Evolutionary conservation across 2,797 vertebrate species (phyloP).

Genomic region (Danio aesculapii): DNA sequence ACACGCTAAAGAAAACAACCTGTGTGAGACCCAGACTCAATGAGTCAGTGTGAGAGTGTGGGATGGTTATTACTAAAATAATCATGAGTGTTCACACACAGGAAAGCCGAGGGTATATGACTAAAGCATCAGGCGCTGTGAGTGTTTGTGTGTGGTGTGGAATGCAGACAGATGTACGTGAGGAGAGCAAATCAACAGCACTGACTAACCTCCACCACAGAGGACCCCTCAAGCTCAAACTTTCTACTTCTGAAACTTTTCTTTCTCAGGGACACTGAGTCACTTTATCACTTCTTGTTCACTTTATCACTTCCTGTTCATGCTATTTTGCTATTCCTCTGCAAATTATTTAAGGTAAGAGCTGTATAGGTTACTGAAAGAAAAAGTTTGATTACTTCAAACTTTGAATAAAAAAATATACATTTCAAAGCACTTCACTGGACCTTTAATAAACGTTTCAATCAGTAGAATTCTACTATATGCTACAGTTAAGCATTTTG

Average conservation of each 20-base stretch:
- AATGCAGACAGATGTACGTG: slow-evolving; percentile 10
- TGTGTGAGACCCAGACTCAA: not conserved
- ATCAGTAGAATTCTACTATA: not conserved
- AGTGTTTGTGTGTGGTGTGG: slow-evolving; percentile 8
- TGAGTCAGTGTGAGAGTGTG: slow-evolving; percentile 12
- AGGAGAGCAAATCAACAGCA: slow-evolving; percentile 1
- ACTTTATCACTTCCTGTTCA: not conserved
- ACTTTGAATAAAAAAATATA: too few species aligned
- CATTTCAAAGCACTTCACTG: too few species aligned
- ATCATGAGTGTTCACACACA: slow-evolving; percentile 17
- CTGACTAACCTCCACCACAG: slow-evolving; percentile 27
- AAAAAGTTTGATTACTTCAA: too few species aligned
- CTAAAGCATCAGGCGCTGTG: slow-evolving; percentile 8
- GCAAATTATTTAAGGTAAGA: not conserved
- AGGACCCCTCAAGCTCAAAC: not conserved
- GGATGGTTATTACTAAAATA: slow-evolving; percentile 13
- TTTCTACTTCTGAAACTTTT: not conserved
- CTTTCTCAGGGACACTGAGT: not conserved
- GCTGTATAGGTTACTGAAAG: not conserved
- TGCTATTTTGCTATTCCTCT: not conserved
- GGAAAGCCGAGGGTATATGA: not conserved
- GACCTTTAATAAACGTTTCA: not conserved
- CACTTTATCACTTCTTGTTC: not conserved
- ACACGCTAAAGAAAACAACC: slow-evolving; percentile 31
- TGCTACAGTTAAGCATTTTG: too few species aligned